Conservation (phyloP, 2,888 invertebrate species). For the Caenorhabditis sinica region DNA sequence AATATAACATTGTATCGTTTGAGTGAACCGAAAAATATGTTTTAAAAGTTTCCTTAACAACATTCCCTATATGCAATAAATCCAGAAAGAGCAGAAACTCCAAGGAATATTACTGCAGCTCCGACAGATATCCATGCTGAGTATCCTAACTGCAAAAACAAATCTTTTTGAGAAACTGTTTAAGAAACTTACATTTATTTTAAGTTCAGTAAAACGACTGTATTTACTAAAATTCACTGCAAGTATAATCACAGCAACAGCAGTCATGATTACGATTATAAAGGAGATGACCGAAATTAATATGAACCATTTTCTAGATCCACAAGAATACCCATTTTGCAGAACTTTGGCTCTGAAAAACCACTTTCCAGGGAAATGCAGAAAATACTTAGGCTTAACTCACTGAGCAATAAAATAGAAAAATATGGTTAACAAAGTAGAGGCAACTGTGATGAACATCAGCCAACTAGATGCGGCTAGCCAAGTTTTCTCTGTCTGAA, state of each 20-base stretch:
- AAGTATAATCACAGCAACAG: background rate
- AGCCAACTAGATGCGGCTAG: slow-evolving; percentile 2
- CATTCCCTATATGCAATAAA: background rate
- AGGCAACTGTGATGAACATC: slow-evolving; percentile 3
- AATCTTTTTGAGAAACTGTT: background rate
- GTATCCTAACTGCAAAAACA: background rate
- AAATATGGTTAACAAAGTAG: background rate
- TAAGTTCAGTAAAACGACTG: background rate
- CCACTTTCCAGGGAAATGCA: background rate
- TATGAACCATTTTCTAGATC: background rate
- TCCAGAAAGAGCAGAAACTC: background rate
- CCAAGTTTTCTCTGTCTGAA: background rate
- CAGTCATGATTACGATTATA: background rate
- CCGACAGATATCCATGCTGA: slow-evolving; percentile 1
- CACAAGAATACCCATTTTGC: background rate
- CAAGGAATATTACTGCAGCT: background rate
- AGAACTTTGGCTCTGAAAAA: background rate
- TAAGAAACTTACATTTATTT: background rate
- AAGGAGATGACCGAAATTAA: background rate
- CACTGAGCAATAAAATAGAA: background rate
- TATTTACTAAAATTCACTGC: background rate
- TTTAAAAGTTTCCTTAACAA: background rate
- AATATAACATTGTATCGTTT: too few species aligned
- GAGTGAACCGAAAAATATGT: background rate
- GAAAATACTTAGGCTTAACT: background rate